Evolutionary conservation across 2,113 vertebrate genomes (phyloP).

Genomic region (Saguinus imperator): DNA sequence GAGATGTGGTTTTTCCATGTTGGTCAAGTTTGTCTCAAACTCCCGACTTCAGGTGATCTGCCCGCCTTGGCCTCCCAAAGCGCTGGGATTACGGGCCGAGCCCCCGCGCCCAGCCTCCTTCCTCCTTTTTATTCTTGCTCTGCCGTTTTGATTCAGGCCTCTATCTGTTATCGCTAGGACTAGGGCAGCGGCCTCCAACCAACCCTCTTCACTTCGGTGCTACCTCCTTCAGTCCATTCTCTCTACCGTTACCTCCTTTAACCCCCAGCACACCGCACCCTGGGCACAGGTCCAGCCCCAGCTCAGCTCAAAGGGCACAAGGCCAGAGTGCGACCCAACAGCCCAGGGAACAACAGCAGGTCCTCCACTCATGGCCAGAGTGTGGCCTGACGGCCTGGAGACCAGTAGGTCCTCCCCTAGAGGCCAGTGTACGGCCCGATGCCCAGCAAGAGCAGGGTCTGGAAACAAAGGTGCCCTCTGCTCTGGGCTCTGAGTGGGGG

Average conservation of each 20-base stretch:
- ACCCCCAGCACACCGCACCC: not conserved
- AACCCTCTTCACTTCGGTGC: not conserved
- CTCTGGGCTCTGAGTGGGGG: not conserved
- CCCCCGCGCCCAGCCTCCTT: too few species aligned
- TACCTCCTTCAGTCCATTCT: not conserved
- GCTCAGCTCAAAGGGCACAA: too few species aligned
- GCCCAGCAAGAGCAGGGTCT: not conserved
- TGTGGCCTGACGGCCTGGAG: too few species aligned
- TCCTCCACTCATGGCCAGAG: not conserved
- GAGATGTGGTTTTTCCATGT: too few species aligned
- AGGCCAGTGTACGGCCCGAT: not conserved
- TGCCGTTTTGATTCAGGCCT: not conserved
- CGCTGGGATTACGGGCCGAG: too few species aligned
- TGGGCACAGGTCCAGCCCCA: not conserved
- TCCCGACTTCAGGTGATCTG: too few species aligned
- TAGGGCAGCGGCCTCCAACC: not conserved
- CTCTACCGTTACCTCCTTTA: too few species aligned
- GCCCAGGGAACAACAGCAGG: not conserved
- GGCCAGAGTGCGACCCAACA: too few species aligned
- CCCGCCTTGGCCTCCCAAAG: too few species aligned
- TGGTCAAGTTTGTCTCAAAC: too few species aligned
- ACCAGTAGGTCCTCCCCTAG: not conserved
- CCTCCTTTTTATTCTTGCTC: too few species aligned
- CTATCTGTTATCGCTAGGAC: not conserved
- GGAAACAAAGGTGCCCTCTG: fast-evolving